A percentile compares a stretch with the other conserved stretches of the same genome.
These are phyloP conservation scores for Drosophila ananassae DNA, from an alignment of 1,140 invertebrate species.

Conservation along the genomic window DNA sequence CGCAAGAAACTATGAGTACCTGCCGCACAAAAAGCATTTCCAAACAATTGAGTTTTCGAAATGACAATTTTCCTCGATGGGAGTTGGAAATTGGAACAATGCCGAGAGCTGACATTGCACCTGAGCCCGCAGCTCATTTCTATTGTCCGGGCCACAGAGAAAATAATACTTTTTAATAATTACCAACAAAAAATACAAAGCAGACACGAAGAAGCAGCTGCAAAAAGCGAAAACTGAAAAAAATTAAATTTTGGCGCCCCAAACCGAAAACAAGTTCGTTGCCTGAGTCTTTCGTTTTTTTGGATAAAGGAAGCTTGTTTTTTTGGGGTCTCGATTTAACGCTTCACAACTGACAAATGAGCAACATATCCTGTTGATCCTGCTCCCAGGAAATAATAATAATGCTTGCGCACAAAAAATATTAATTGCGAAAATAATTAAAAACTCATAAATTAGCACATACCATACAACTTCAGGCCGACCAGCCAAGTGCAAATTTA, in stretches of 20 bases:
- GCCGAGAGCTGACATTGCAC: slow-evolving; percentile 51
- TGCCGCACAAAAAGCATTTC: slow-evolving; percentile 55
- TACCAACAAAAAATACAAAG: slow-evolving; percentile 40
- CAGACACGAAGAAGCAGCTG: slow-evolving; percentile 57
- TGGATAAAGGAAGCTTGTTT: slow-evolving; percentile 46
- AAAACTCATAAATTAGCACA: slow-evolving; percentile 77
- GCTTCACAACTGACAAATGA: slow-evolving; percentile 77
- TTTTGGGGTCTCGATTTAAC: slow-evolving; percentile 44
- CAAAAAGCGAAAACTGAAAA: slow-evolving; percentile 44
- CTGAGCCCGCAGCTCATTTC: slow-evolving; percentile 54
- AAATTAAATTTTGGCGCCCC: slow-evolving; percentile 51
- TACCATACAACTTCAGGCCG: slow-evolving; percentile 23
- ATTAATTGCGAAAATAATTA: slow-evolving; percentile 81
- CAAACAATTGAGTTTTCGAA: slow-evolving; percentile 76
- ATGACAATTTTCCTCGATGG: slow-evolving; percentile 62
- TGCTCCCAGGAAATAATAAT: slow-evolving; percentile 71
- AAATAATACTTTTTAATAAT: slow-evolving; percentile 68
- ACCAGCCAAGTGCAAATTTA: slow-evolving; percentile 73
- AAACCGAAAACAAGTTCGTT: slow-evolving; percentile 73
- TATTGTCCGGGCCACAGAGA: slow-evolving; percentile 51
- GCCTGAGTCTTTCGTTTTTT: slow-evolving; percentile 70
- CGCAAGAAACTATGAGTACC: slow-evolving; percentile 58
- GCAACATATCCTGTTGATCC: slow-evolving; percentile 80
- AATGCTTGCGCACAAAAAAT: slow-evolving; percentile 32
- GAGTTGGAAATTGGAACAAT: slow-evolving; percentile 61